phyloP scores from a whole-genome alignment of 2,797 vertebrate species.

The Margarornis squamiger region DNA sequence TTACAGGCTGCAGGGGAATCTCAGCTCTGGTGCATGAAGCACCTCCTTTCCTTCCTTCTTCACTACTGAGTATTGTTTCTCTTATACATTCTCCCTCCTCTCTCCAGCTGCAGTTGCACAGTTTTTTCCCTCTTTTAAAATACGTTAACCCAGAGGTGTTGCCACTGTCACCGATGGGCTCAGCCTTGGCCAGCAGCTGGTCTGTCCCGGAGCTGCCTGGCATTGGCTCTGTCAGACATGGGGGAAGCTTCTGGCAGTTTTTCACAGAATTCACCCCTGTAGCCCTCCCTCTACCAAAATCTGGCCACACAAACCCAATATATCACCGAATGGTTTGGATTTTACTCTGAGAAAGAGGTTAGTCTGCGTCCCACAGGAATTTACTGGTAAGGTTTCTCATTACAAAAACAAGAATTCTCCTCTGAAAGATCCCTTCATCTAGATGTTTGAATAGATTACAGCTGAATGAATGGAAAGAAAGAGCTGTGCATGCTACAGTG shows the following conservation, averaged over 20 bases:
- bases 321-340: background rate
- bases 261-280: background rate
- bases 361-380: background rate
- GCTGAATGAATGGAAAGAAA: background rate
- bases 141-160: background rate
- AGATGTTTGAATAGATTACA: background rate
- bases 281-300: accelerated
- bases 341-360: constrained; percentile 12
- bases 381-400: background rate
- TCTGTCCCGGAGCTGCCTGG: background rate
- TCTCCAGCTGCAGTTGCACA: background rate
- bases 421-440: constrained; percentile 12
- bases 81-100: background rate
- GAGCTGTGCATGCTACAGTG: background rate
- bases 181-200: background rate
- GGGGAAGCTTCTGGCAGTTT: background rate
- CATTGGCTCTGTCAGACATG: background rate
- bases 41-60: background rate
- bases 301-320: accelerated
- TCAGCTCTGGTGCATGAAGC: background rate
- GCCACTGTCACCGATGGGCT: background rate
- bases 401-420: background rate
- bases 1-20: background rate
- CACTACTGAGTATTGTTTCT: background rate
- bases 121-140: accelerated